phyloP scores from a whole-genome alignment of 1,140 invertebrate genomes.

The Nylanderia fulva region DNA sequence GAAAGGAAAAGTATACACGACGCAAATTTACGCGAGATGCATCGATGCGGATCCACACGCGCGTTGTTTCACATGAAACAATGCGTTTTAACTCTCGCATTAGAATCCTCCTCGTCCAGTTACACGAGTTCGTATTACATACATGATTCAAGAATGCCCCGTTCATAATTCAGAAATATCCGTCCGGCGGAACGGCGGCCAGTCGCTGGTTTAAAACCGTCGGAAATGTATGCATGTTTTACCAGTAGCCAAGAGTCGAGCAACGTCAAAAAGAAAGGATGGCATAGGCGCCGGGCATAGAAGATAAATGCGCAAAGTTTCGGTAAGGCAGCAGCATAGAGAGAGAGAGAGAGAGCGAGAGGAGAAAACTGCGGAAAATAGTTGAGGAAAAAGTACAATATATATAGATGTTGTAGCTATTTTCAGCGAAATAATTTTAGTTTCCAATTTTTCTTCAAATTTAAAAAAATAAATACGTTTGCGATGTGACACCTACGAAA shows the following conservation, averaged over 20 bases:
- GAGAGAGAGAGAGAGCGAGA: not conserved
- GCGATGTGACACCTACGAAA: not conserved
- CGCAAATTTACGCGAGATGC: not conserved
- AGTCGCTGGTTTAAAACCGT: slow-evolving; percentile 33
- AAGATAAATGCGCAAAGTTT: slow-evolving; percentile 40
- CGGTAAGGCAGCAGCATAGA: not conserved
- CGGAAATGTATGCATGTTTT: slow-evolving; percentile 65
- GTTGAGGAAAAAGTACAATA: slow-evolving; percentile 12
- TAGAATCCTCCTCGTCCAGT: slow-evolving; percentile 47
- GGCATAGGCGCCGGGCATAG: slow-evolving; percentile 15
- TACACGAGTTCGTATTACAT: not conserved
- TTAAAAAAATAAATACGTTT: not conserved
- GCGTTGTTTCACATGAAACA: slow-evolving; percentile 19
- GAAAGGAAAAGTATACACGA: too few relatives aligned
- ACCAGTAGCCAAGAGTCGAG: slow-evolving; percentile 45
- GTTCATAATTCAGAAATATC: slow-evolving; percentile 71
- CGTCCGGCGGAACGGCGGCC: slow-evolving; percentile 43
- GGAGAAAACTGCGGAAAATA: slow-evolving; percentile 45
- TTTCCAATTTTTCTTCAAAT: not conserved
- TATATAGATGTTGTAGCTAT: not conserved
- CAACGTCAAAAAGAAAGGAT: slow-evolving; percentile 49
- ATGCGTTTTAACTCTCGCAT: slow-evolving; percentile 43
- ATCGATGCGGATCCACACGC: not conserved
- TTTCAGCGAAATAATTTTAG: not conserved
- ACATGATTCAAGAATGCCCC: slow-evolving; percentile 51